Conservation (phyloP, 1,140 invertebrate species). For the Pseudomyrmex dendroicus region DNA sequence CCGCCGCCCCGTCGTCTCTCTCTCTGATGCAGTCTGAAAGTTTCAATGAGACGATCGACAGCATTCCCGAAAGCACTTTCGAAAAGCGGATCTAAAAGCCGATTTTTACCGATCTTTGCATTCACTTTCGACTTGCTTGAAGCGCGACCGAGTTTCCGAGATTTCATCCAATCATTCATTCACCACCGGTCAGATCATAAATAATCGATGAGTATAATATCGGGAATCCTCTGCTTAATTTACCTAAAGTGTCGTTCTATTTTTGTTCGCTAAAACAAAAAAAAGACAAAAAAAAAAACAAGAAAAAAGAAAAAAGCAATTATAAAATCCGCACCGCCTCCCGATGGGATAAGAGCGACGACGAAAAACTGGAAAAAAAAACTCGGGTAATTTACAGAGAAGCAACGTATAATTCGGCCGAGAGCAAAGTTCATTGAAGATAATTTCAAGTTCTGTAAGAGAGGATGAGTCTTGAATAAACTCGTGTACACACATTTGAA, state of each 20-base stretch:
- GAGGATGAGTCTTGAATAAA: slow-evolving; percentile 42
- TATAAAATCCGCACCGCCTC: too few relatives aligned
- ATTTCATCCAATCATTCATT: slow-evolving; percentile 42
- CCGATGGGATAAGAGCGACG: neutral
- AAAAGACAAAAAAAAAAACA: slow-evolving; percentile 29
- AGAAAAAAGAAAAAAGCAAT: neutral
- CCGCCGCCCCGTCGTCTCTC: neutral
- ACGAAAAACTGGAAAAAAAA: slow-evolving; percentile 3
- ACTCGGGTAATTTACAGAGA: slow-evolving; percentile 39
- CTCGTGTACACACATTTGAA: slow-evolving; percentile 42
- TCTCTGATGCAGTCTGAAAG: slow-evolving; percentile 13
- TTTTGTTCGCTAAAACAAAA: slow-evolving; percentile 1
- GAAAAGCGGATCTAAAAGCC: slow-evolving; percentile 49
- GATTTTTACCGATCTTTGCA: slow-evolving; percentile 59
- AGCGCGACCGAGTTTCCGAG: slow-evolving; percentile 41
- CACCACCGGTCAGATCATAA: slow-evolving; percentile 34
- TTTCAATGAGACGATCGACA: slow-evolving; percentile 58
- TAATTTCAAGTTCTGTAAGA: slow-evolving; percentile 42
- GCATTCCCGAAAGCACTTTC: slow-evolving; percentile 44
- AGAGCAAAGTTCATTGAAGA: slow-evolving; percentile 53
- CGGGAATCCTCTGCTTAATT: slow-evolving; percentile 15
- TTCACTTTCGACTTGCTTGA: slow-evolving; percentile 10
- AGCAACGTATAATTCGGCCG: slow-evolving; percentile 44
- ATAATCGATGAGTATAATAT: slow-evolving; percentile 56
- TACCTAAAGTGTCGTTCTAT: slow-evolving; percentile 44